Percentiles rank a stretch among this genome's conserved stretches.
Conservation (phyloP, 2,888 invertebrate genomes). For the Agrotis exclamationis region DNA sequence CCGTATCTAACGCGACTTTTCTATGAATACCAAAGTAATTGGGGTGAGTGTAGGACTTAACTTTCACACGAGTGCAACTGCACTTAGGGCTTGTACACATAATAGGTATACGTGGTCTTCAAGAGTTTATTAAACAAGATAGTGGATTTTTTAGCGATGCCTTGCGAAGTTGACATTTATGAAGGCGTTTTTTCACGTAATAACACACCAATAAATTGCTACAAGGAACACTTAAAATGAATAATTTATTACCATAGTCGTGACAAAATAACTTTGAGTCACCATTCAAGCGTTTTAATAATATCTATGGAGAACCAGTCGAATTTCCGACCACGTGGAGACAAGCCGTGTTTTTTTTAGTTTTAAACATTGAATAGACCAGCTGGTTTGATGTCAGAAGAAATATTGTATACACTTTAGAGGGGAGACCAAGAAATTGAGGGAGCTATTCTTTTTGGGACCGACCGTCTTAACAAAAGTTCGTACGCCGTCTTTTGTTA, state of each 20-base stretch:
- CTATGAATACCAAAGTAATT: constrained; percentile 85
- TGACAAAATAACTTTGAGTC: constrained; percentile 62
- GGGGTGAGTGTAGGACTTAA: constrained; percentile 82
- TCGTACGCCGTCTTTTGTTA: constrained; percentile 76
- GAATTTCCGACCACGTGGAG: constrained; percentile 86
- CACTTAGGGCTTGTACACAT: constrained; percentile 69
- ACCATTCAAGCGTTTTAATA: constrained; percentile 64
- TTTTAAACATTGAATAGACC: constrained; percentile 83
- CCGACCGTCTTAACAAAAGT: constrained; percentile 74
- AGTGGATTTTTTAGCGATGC: constrained; percentile 65
- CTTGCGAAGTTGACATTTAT: constrained; percentile 72
- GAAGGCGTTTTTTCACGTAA: constrained; percentile 65
- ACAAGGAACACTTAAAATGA: constrained; percentile 63
- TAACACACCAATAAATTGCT: constrained; percentile 65
- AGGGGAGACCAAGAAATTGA: constrained; percentile 82
- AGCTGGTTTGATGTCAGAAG: constrained; percentile 86
- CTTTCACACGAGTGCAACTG: constrained; percentile 86
- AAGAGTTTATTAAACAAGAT: constrained; percentile 64
- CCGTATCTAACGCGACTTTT: constrained; percentile 76
- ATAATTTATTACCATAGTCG: constrained; percentile 71
- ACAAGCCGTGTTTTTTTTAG: constrained; percentile 69
- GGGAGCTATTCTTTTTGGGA: constrained; percentile 79
- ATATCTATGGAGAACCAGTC: constrained; percentile 71
- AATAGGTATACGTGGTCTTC: constrained; percentile 63
- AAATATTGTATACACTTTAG: constrained; percentile 84